Conservation (phyloP, 2,797 vertebrate species). For the Danio albolineatus region DNA sequence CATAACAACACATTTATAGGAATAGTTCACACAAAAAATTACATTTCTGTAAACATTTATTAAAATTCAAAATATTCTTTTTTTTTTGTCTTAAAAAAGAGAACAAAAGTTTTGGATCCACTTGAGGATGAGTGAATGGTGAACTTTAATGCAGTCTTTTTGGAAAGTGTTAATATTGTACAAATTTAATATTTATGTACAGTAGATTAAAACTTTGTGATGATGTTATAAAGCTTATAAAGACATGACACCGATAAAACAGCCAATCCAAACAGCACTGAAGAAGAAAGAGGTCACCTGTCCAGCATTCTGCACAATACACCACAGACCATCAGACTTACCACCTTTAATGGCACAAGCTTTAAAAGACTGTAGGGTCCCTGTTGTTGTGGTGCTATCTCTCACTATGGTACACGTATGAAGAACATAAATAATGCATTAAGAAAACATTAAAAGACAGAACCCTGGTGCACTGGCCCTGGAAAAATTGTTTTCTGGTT, state of each 20-base stretch:
- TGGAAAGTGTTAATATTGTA: background rate
- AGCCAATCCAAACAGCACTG: background rate
- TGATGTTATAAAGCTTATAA: background rate
- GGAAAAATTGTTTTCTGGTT: conserved; percentile 41
- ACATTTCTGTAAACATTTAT: too few species aligned
- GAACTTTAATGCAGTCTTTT: too few species aligned
- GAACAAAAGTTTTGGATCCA: too few species aligned
- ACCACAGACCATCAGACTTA: background rate
- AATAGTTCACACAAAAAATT: too few species aligned
- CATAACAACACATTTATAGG: too few species aligned
- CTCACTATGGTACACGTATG: conserved; percentile 76
- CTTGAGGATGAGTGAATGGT: too few species aligned
- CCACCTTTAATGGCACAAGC: conserved; percentile 1
- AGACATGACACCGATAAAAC: background rate
- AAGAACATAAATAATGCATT: conserved; percentile 78
- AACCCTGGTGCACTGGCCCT: conserved; percentile 56
- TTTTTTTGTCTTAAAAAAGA: too few species aligned
- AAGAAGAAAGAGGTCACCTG: background rate
- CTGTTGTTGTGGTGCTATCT: conserved; percentile 54
- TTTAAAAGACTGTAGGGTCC: conserved; percentile 38
- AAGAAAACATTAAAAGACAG: conserved; percentile 70
- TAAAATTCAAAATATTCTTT: too few species aligned
- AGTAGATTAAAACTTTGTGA: background rate
- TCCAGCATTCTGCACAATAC: conserved; percentile 27
- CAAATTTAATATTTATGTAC: background rate